Base-by-base conservation (phyloP, 2,113 vertebrate genomes). In the Phrynocephalus versicolor region DNA sequence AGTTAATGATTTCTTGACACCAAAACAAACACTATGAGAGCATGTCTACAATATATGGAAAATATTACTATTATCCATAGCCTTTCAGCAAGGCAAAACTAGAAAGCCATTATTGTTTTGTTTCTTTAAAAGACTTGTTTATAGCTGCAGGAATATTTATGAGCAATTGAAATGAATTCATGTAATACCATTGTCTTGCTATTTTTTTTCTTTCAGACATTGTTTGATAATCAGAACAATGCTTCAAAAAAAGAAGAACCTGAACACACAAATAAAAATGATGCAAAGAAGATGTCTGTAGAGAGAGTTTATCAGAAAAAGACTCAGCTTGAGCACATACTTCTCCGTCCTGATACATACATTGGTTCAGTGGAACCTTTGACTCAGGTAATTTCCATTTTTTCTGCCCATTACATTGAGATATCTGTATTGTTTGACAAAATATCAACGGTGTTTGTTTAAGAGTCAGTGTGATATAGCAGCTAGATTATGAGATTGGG, bases 281-380 rank as follows among this genome's bases (percentile, higher is more conserved):
- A 97, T 19, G 88, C 98, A 89, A 98, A 98, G 94, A 99, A 99
- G 93, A 85, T 99, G 95, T 99, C 99, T 79, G 99, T 99, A 88
- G 99, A 99, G 94, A 96, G 98, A 91, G 98, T 99, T 13, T 99
- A 99, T 95, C 99, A 99, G 95, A 99, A 99, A 94, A 99, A 99
- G 95, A 99, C 98, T 73, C 99, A 98, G 73, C 97, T 99, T 30
- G 99, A 99, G 93, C 99, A 99, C 92, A 99, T 99, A 86, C 98
- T 99, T 0, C 98, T 99, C 89, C 98, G 99, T 91, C 99, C 99
- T 77, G 99, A 99, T 94, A 99, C 98, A 1, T 99, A 99, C 91
- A 98, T 99, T 39, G 98, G 98, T 1, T 97, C 97, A 0, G 98
- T 99, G 90, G 98, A 99, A 92, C 98, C 98, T 0, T 89, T 98